A percentile compares a stretch with the other conserved stretches of the same genome.
These are phyloP conservation scores for Caracal caracal DNA, from an alignment of 2,113 vertebrate genomes.

Conservation along the genomic window DNA sequence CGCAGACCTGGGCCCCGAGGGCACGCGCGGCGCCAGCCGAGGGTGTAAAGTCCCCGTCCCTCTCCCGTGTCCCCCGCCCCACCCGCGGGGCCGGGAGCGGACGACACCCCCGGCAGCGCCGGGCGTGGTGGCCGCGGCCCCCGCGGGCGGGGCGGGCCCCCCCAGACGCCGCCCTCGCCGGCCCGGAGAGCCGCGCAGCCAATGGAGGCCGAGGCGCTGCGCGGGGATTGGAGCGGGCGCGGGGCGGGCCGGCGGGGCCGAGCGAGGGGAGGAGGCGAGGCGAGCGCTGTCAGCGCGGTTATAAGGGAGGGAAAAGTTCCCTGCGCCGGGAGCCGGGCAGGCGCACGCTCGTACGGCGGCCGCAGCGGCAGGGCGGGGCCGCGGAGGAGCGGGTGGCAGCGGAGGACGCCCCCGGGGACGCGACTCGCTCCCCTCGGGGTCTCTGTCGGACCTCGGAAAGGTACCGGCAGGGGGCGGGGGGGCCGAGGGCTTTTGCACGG, in stretches of 20 bases:
- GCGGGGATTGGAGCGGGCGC: constrained; percentile 49
- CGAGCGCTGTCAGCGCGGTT: constrained; percentile 67
- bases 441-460: background rate
- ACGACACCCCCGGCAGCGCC: background rate
- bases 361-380: constrained; percentile 57
- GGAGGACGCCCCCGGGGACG: background rate
- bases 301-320: constrained; percentile 76
- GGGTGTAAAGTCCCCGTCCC: background rate
- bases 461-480: background rate
- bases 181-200: constrained; percentile 5
- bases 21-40: background rate
- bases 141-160: background rate
- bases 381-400: constrained; percentile 62
- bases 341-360: constrained; percentile 64
- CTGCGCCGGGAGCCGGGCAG: constrained; percentile 52
- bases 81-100: background rate
- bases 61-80: background rate
- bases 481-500: background rate
- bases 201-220: constrained; percentile 47
- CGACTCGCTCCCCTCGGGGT: constrained; percentile 41
- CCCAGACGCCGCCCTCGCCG: constrained; percentile 28
- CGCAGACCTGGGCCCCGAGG: background rate
- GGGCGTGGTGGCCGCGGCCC: constrained; percentile 5
- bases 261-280: constrained; percentile 61
- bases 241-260: constrained; percentile 65